phyloP scores from a whole-genome alignment of 2,113 vertebrate species.

The Serilophus lunatus region DNA sequence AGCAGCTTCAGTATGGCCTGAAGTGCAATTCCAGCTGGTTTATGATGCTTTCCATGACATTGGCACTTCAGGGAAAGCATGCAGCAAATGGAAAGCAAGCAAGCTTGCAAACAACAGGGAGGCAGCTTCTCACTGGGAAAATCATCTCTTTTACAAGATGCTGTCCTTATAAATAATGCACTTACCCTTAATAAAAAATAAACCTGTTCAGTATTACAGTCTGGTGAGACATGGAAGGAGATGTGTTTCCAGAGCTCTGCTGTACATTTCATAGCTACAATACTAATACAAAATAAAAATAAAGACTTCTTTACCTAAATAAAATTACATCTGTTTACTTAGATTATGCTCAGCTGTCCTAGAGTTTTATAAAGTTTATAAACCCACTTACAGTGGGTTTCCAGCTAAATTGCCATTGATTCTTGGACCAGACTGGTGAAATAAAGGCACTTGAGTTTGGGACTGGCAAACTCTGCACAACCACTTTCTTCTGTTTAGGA shows the following conservation, averaged over 20 bases:
- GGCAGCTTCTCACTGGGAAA: background rate
- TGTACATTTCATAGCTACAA: background rate
- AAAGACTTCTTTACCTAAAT: background rate
- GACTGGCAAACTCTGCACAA: background rate
- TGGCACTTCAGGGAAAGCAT: background rate
- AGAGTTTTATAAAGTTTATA: background rate
- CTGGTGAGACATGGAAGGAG: background rate
- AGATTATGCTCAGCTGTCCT: background rate
- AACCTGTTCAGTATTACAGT: background rate
- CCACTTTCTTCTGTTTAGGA: constrained; percentile 30
- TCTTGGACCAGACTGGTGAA: background rate
- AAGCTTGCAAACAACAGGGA: background rate
- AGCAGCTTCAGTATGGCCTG: background rate
- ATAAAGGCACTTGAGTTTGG: background rate
- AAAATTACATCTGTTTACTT: background rate
- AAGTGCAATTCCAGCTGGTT: background rate
- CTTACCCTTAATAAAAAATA: background rate
- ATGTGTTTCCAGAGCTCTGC: background rate
- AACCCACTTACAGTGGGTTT: background rate
- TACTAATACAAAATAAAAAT: background rate
- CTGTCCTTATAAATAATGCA: background rate
- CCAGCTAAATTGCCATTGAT: background rate
- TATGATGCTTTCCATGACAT: background rate
- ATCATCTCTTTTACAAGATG: background rate
- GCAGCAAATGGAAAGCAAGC: background rate